Conservation (phyloP, 37 sponge, comb jelly and placozoan genomes). For the Theonella swinhoei region DNA sequence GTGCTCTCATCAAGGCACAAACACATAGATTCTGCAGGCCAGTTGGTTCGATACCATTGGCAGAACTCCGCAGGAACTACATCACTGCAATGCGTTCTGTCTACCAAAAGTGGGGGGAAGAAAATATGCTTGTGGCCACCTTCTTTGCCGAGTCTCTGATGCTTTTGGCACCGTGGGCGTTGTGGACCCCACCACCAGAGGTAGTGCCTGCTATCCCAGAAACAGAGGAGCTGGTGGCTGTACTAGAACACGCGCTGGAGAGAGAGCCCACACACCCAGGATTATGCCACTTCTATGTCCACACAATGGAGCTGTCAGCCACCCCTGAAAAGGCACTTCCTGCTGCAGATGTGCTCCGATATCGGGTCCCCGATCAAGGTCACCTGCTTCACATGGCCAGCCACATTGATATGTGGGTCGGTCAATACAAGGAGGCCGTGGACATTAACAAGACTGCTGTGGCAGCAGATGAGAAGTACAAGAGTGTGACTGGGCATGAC, state of each 20-base stretch:
- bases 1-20: slow-evolving; percentile 57
- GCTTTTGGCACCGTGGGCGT: slow-evolving; percentile 68
- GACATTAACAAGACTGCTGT: slow-evolving; percentile 60
- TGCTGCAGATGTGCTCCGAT: slow-evolving; percentile 43
- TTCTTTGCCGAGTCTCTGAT: slow-evolving; percentile 78
- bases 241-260: slow-evolving; percentile 56
- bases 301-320: slow-evolving; percentile 77
- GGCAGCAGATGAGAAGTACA: slow-evolving; percentile 48
- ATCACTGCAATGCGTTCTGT: slow-evolving; percentile 60
- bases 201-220: slow-evolving; percentile 52
- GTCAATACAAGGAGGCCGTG: slow-evolving; percentile 77
- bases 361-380: slow-evolving; percentile 38
- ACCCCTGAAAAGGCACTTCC: slow-evolving; percentile 72
- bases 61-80: slow-evolving; percentile 23
- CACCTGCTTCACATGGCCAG: slow-evolving; percentile 74
- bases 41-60: slow-evolving; percentile 5
- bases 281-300: slow-evolving; percentile 70
- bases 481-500: slow-evolving; percentile 9
- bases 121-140: slow-evolving; percentile 54
- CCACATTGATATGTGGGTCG: slow-evolving; percentile 80
- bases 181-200: slow-evolving; percentile 58
- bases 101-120: slow-evolving; percentile 55
- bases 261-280: slow-evolving; percentile 63
- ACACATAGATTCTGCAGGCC: slow-evolving; percentile 52
- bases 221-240: slow-evolving; percentile 54